Percentiles rank a stretch among this genome's conserved stretches.
These are phyloP conservation scores for Raja brachyura DNA, from an alignment of 2,113 vertebrate genomes.

Conservation along the genomic window DNA sequence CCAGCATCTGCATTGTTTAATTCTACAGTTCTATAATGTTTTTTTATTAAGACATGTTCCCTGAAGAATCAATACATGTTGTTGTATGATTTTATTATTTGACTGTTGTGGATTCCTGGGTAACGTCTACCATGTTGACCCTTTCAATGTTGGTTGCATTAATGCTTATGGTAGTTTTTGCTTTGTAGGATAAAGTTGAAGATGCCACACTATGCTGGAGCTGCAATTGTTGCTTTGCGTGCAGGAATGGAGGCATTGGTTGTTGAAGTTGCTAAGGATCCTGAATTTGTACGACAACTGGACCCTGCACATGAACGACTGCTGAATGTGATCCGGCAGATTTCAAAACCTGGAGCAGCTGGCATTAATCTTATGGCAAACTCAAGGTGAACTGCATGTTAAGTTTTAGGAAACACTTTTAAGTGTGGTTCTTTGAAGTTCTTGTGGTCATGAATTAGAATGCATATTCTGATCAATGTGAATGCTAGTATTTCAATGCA, in stretches of 20 bases:
- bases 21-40: background rate
- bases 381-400: constrained; percentile 55
- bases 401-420: background rate
- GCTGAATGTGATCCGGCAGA: constrained; percentile 68
- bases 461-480: background rate
- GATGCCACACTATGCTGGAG: constrained; percentile 65
- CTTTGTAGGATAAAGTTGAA: constrained; percentile 73
- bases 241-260: constrained; percentile 81
- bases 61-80: background rate
- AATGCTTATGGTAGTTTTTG: constrained; percentile 14
- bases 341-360: constrained; percentile 70
- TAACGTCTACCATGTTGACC: background rate
- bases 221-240: constrained; percentile 65
- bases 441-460: background rate
- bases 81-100: background rate
- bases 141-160: background rate
- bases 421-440: background rate
- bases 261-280: constrained; percentile 81
- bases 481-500: background rate
- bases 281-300: constrained; percentile 66
- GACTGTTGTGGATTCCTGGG: background rate
- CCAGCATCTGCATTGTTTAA: too few species aligned
- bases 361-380: constrained; percentile 67
- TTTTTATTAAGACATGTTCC: background rate
- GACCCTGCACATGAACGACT: constrained; percentile 67